A percentile compares a stretch with the other conserved stretches of the same genome.
These are phyloP conservation scores for Plutomurus gul DNA, from an alignment of 1,140 invertebrate genomes.

Conservation along the genomic window DNA sequence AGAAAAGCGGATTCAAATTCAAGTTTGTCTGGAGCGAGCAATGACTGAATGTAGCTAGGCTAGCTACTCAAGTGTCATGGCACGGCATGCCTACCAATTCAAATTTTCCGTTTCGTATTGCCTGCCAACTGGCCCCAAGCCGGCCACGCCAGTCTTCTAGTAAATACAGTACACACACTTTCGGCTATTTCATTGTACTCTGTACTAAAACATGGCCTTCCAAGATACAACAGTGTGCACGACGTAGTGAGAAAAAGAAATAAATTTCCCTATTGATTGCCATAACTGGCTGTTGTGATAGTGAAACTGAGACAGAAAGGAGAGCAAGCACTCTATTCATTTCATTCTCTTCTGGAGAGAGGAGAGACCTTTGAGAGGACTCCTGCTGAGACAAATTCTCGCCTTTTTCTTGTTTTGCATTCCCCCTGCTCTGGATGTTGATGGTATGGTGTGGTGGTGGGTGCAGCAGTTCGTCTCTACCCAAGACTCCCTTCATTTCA, in stretches of 20 bases:
- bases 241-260: too few species aligned
- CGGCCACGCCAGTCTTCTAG: neutral
- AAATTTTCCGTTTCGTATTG: too few species aligned
- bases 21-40: neutral
- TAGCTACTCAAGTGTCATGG: constrained; percentile 1
- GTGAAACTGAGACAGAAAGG: neutral
- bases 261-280: too few species aligned
- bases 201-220: too few species aligned
- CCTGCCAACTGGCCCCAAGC: neutral
- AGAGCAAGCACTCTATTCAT: constrained; percentile 19
- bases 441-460: too few species aligned
- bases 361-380: neutral
- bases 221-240: too few species aligned
- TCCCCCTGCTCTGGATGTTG: constrained; percentile 2
- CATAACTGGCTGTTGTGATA: neutral
- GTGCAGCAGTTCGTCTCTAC: too few species aligned
- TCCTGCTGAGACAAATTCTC: constrained; percentile 19
- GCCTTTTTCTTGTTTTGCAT: constrained; percentile 29
- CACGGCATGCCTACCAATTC: too few species aligned
- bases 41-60: neutral
- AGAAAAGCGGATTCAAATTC: constrained; percentile 24
- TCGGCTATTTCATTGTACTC: neutral
- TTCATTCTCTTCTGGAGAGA: neutral
- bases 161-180: neutral
- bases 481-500: neutral